These are phyloP conservation scores for Leucania comma DNA, from an alignment of 2,888 invertebrate species.

Conservation along the genomic window DNA sequence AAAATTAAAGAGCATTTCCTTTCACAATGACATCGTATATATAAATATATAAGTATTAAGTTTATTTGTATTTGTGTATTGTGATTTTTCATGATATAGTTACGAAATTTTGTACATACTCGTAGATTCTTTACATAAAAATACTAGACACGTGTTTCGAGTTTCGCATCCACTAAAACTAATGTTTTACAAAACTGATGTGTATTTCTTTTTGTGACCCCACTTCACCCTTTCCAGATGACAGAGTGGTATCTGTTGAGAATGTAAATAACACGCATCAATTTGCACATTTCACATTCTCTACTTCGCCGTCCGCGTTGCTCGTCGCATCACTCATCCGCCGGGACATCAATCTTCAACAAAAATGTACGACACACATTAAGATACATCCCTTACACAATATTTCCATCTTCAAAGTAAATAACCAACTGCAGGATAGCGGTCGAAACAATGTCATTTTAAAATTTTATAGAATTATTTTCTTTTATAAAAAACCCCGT, in stretches of 20 bases:
- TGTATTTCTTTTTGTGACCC: not conserved
- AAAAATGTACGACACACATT: slow-evolving; percentile 9
- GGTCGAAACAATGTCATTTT: slow-evolving; percentile 54
- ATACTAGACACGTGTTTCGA: too few species aligned
- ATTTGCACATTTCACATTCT: slow-evolving; percentile 20
- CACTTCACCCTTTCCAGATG: not conserved
- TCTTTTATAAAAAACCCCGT: slow-evolving; percentile 43
- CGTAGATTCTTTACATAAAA: too few species aligned
- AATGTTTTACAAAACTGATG: not conserved
- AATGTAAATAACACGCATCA: slow-evolving; percentile 45
- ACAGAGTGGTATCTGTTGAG: slow-evolving; percentile 9
- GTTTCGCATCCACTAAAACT: too few species aligned
- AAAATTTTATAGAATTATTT: slow-evolving; percentile 52
- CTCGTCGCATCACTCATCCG: slow-evolving; percentile 32
- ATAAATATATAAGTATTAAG: too few species aligned
- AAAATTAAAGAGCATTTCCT: too few species aligned
- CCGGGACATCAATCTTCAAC: slow-evolving; percentile 30
- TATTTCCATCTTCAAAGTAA: slow-evolving; percentile 21
- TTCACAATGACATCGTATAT: too few species aligned
- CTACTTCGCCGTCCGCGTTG: slow-evolving; percentile 11
- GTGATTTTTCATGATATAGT: too few species aligned
- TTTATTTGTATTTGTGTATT: too few species aligned
- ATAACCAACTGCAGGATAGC: slow-evolving; percentile 51
- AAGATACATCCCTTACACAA: slow-evolving; percentile 23
- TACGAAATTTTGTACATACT: too few species aligned